Percentiles rank a stretch among this genome's conserved stretches.
Conservation (phyloP, 2,797 vertebrate genomes). For the Paguma larvata region DNA sequence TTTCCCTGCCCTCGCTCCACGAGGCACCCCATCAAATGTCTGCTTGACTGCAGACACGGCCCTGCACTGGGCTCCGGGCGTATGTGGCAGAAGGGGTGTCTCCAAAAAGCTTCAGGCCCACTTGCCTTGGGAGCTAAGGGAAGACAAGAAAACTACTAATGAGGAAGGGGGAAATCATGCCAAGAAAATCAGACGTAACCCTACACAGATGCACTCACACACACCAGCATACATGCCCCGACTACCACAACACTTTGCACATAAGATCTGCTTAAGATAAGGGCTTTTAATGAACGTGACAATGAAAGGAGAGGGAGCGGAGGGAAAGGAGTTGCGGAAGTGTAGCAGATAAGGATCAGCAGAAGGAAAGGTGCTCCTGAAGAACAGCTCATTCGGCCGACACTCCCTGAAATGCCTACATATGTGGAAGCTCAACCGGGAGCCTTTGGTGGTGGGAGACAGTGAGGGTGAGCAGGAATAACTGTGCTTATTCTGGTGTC, state of each 20-base stretch:
- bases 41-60: neutral
- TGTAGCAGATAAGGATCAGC: accelerated
- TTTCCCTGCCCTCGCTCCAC: accelerated
- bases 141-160: neutral
- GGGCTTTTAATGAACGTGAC: neutral
- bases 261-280: neutral
- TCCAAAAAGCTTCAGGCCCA: neutral
- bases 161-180: neutral
- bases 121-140: neutral
- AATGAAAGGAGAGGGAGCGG: neutral
- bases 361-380: neutral
- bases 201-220: neutral
- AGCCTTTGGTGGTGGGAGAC: neutral
- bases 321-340: neutral
- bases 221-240: neutral
- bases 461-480: neutral
- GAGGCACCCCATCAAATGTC: neutral
- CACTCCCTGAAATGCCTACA: too few relatives aligned
- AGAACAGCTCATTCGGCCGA: neutral
- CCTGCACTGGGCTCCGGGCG: neutral
- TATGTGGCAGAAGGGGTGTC: neutral
- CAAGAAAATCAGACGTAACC: neutral
- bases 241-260: neutral
- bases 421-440: neutral
- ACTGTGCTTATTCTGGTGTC: neutral